Conservation (phyloP, 2,888 invertebrate genomes). For the Stenodera caucasica region DNA sequence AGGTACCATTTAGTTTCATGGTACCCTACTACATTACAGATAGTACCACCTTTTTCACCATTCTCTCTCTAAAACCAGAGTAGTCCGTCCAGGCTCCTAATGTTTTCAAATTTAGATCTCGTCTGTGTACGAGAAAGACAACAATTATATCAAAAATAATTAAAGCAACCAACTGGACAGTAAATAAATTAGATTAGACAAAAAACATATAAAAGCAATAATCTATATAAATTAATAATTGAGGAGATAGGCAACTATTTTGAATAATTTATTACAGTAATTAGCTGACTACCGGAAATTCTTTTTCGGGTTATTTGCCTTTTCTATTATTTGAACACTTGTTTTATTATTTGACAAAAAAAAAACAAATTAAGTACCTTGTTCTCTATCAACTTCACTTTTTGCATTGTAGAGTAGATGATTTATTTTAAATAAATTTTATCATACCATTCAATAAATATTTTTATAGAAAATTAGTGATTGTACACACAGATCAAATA, state of each 20-base stretch:
- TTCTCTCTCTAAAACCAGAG: slow-evolving; percentile 6
- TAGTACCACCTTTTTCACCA: slow-evolving; percentile 15
- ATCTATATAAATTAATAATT: background rate
- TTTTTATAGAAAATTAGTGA: too few species aligned
- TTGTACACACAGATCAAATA: too few species aligned
- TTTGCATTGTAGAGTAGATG: too few species aligned
- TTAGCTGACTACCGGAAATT: background rate
- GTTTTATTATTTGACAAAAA: too few species aligned
- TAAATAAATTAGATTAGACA: background rate
- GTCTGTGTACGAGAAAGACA: background rate
- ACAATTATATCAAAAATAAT: background rate
- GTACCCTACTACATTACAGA: slow-evolving; percentile 20
- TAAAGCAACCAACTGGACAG: background rate
- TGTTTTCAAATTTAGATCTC: slow-evolving; percentile 5
- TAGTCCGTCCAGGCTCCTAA: slow-evolving; percentile 2
- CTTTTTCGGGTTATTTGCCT: slow-evolving; percentile 5
- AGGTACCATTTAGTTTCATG: slow-evolving; percentile 13
- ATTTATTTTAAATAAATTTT: too few species aligned
- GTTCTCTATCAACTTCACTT: too few species aligned
- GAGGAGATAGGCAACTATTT: background rate
- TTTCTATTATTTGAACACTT: background rate
- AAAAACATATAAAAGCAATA: background rate
- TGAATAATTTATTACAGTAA: background rate
- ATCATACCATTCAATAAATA: too few species aligned
- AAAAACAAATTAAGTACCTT: too few species aligned